These are phyloP conservation scores for Hypocryptadius cinnamomeus DNA, from an alignment of 2,113 vertebrate species.

Conservation along the genomic window DNA sequence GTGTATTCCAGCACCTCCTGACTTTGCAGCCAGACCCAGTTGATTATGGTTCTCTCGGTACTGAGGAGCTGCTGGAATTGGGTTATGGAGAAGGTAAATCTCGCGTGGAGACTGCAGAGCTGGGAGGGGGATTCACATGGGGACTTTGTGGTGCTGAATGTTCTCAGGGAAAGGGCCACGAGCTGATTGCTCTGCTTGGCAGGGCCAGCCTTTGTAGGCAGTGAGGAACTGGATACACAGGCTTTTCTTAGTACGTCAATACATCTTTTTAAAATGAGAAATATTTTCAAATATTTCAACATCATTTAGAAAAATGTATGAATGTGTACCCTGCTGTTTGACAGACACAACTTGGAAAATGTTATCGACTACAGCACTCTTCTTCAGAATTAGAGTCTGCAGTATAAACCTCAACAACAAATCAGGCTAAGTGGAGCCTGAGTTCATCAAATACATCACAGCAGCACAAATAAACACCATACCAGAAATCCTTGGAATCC, in stretches of 20 bases:
- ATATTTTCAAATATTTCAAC: background rate
- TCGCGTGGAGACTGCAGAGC: background rate
- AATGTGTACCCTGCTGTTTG: background rate
- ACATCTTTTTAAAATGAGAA: background rate
- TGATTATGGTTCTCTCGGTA: fast-evolving
- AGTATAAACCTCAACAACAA: background rate
- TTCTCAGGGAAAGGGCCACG: fast-evolving
- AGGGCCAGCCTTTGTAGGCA: background rate
- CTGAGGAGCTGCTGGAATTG: background rate
- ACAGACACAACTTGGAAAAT: background rate
- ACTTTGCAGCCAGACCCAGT: background rate
- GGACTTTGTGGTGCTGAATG: background rate
- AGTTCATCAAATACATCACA: background rate
- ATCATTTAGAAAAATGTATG: background rate
- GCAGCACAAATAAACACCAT: background rate
- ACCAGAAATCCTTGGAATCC: background rate
- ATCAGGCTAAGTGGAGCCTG: background rate
- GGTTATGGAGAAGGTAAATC: too few species aligned
- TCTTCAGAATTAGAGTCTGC: background rate
- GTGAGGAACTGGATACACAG: background rate
- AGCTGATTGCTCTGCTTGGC: background rate
- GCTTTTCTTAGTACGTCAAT: background rate
- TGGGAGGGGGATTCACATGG: background rate
- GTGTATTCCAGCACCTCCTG: background rate
- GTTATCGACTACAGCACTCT: background rate